phyloP scores from a whole-genome alignment of 2,888 invertebrate genomes.

The Protonemura montana region DNA sequence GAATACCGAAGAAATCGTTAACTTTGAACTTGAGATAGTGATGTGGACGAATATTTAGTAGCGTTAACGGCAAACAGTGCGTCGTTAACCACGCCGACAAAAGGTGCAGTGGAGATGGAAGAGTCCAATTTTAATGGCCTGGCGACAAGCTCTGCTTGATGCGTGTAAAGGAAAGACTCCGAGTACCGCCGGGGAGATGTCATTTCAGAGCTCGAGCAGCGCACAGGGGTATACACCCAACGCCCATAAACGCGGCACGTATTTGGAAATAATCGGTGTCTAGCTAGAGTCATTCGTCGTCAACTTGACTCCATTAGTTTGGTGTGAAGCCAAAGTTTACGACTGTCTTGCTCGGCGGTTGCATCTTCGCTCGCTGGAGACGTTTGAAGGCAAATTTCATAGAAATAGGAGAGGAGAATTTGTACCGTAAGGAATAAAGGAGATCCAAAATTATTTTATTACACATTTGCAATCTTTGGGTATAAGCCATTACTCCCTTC shows the following conservation, averaged over 20 bases:
- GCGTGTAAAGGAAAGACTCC: neutral
- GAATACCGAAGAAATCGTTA: neutral
- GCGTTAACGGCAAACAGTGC: neutral
- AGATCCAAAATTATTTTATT: too few relatives aligned
- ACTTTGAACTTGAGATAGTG: neutral
- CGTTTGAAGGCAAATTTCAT: too few relatives aligned
- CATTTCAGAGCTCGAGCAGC: neutral
- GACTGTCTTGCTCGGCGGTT: neutral
- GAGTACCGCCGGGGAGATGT: neutral
- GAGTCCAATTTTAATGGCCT: slow-evolving; percentile 2
- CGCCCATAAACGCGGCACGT: neutral
- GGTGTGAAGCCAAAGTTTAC: neutral
- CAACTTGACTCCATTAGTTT: neutral
- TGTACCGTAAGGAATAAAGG: too few relatives aligned
- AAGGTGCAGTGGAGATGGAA: neutral
- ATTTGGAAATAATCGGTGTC: neutral
- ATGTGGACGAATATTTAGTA: neutral
- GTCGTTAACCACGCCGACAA: neutral
- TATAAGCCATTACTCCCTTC: too few relatives aligned
- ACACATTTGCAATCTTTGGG: too few relatives aligned
- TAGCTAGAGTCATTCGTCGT: neutral
- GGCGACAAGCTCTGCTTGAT: neutral
- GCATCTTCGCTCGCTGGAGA: neutral
- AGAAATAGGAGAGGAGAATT: too few relatives aligned
- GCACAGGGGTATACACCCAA: neutral